Percentiles rank a stretch among this genome's conserved stretches.
phyloP scores from a whole-genome alignment of 2,113 vertebrate species.

The Ciconia boyciana region DNA sequence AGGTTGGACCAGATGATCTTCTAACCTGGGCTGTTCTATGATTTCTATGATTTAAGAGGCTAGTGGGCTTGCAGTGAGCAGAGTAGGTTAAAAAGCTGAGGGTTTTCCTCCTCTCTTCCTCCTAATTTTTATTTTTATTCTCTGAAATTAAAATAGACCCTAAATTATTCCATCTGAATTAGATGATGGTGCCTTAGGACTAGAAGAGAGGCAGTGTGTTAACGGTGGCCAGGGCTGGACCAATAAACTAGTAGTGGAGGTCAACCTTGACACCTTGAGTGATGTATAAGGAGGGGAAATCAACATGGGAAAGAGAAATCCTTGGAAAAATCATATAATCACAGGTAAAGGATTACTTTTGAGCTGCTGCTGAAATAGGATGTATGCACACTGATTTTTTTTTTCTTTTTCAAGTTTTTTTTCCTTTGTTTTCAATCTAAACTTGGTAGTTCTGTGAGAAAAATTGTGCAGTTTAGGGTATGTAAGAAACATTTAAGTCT shows the following conservation, averaged over 20 bases:
- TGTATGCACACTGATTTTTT: not conserved
- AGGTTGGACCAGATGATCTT: not conserved
- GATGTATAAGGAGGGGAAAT: not conserved
- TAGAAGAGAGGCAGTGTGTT: not conserved
- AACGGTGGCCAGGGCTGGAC: not conserved
- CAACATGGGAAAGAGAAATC: not conserved
- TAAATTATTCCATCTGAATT: not conserved
- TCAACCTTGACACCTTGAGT: not conserved
- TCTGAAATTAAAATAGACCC: not conserved
- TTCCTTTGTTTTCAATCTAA: not conserved
- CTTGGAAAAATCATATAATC: not conserved
- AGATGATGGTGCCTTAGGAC: not conserved
- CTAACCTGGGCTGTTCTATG: not conserved
- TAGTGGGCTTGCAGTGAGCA: not conserved
- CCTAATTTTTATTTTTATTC: not conserved
- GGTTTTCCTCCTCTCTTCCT: not conserved
- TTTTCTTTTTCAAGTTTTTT: not conserved
- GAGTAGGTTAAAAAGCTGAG: not conserved
- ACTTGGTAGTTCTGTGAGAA: not conserved
- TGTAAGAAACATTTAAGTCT: not conserved
- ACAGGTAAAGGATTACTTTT: not conserved
- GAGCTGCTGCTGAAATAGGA: not conserved
- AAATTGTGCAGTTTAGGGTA: accelerated
- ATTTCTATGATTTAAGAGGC: not conserved
- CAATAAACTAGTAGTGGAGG: not conserved